Base-by-base conservation (phyloP, 2,797 vertebrate genomes). In the Cacajao melanocephalus region DNA sequence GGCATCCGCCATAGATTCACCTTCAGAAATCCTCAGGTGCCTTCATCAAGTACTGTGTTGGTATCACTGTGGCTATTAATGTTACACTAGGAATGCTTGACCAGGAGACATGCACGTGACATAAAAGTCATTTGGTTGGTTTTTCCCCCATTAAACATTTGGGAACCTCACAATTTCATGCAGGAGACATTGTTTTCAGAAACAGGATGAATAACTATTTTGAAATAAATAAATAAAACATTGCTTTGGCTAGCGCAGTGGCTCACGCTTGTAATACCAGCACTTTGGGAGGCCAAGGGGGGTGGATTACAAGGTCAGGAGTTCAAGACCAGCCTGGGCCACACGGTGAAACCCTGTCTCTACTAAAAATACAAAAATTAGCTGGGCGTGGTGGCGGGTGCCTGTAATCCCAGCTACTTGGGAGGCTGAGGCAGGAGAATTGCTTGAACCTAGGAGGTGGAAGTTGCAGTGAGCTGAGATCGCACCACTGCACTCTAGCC, bases 31-130 rank as follows among this genome's bases (percentile, higher is more conserved):
- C 12, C 57, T 67, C 28, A 2, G 61, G 39, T 33, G 36, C 36
- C 61, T 57, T 28, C 10, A 0, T 26, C 24, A 7, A 0, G n/a
- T 3, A 4, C 50, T 7, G 2, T 2, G 33, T 9, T 6, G n/a
- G 1, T 28, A 1, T 22, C 41, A 1, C 5, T n/a, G 48, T 33
- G 14, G 13, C 58, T 7, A 0, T 39, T 3, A 5, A 4, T 55
- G 3, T 30, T 41, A 19, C 36, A 11, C n/a, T 7, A 0, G 83
- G 30, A 33, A 24, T 24, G 30, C 64, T 9, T 1, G 14, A 41
- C 28, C 26, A 19, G 9, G 67, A 88, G 61, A 39, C 48, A 4
- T 0, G 2, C 36, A 3, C 0, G 3, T 30, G 30, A 36, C 3
- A 2, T 8, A 15, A 6, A 67, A 57, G 48, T 10, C 12, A 0